These are phyloP conservation scores for Pungitius pungitius DNA, from an alignment of 2,113 vertebrate genomes.

Conservation along the genomic window DNA sequence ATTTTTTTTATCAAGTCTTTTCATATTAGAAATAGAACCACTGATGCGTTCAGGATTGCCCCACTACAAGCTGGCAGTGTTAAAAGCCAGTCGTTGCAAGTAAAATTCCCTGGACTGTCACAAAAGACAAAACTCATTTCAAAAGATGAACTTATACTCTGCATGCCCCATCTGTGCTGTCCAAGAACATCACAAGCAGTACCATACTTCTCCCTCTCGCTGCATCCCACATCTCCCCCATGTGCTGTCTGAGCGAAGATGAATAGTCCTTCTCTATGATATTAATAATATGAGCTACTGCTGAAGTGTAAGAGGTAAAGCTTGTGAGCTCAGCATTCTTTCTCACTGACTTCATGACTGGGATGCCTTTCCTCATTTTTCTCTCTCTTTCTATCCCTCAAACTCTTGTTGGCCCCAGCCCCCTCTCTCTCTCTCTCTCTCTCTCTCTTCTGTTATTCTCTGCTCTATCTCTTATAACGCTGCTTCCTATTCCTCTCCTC, in stretches of 20 bases:
- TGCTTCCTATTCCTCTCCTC: conserved; percentile 31
- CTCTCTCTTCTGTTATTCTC: conserved; percentile 37
- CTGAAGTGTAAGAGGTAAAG: conserved; percentile 74
- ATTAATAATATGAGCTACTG: conserved; percentile 80
- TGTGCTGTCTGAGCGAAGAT: conserved; percentile 72
- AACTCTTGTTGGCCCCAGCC: conserved; percentile 38
- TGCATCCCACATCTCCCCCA: conserved; percentile 52
- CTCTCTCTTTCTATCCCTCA: conserved; percentile 48
- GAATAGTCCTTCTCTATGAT: conserved; percentile 73
- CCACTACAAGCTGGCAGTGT: conserved; percentile 46
- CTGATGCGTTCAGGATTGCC: conserved; percentile 50
- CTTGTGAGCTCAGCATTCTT: conserved; percentile 81
- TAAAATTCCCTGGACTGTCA: conserved; percentile 61
- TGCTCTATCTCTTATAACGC: conserved; percentile 39
- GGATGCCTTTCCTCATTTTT: conserved; percentile 53
- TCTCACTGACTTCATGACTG: conserved; percentile 76
- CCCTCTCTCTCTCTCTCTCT: conserved; percentile 28
- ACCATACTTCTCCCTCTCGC: conserved; percentile 30
- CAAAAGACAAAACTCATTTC: conserved; percentile 59
- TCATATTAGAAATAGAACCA: conserved; percentile 56
- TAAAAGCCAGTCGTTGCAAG: conserved; percentile 56
- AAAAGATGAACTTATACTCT: conserved; percentile 62
- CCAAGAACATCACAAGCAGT: conserved; percentile 57
- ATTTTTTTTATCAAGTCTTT: conserved; percentile 46
- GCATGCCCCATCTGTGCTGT: conserved; percentile 63